Evolutionary conservation across 2,888 invertebrate species (phyloP).

Genomic region (Dasypogon diadema): DNA sequence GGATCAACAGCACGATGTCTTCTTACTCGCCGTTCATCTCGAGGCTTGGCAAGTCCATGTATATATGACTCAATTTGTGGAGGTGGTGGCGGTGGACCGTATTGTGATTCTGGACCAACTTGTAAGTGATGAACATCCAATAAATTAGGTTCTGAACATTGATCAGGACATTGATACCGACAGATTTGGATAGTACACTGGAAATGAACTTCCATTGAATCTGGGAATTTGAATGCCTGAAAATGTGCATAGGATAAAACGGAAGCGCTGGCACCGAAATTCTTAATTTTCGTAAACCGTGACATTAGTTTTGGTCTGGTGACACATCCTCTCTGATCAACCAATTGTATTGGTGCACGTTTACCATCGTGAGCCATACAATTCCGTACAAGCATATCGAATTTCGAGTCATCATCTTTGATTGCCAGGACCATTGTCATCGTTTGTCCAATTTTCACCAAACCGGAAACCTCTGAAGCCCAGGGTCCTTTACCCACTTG

Average conservation of each 20-base stretch:
- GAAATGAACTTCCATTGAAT: constrained; percentile 96
- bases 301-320: constrained; percentile 94
- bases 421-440: constrained; percentile 98
- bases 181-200: constrained; percentile 96
- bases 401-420: constrained; percentile 94
- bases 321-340: constrained; percentile 93
- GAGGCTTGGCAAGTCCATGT: constrained; percentile 74
- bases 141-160: constrained; percentile 79
- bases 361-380: constrained; percentile 96
- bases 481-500: constrained; percentile 95
- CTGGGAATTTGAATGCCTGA: constrained; percentile 96
- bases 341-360: constrained; percentile 91
- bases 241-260: constrained; percentile 93
- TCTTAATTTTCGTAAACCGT: constrained; percentile 93
- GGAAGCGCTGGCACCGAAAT: constrained; percentile 93
- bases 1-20: constrained; percentile 76
- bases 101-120: constrained; percentile 73
- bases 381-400: constrained; percentile 94
- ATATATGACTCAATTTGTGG: constrained; percentile 75
- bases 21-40: constrained; percentile 80
- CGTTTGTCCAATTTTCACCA: constrained; percentile 95
- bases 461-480: constrained; percentile 94
- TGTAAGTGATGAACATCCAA: constrained; percentile 73
- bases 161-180: constrained; percentile 92
- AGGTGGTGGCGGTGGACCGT: constrained; percentile 77